Base-by-base conservation (phyloP, 2,113 vertebrate species). In the Empidonax alnorum region DNA sequence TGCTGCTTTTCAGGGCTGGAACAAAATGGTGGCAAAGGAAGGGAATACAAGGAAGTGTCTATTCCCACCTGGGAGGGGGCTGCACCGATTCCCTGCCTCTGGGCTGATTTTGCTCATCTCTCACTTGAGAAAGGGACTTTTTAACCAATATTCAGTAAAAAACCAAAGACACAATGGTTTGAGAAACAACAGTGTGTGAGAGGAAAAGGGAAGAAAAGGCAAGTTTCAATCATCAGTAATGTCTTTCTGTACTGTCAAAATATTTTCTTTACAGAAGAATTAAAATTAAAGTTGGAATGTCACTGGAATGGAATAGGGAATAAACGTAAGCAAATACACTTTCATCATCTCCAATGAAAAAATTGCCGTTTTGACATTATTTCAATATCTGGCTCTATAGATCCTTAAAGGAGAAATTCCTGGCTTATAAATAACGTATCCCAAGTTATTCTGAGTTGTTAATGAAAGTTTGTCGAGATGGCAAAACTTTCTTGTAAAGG, bases 11-110 rank as follows among this genome's bases (percentile, higher is more conserved):
- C 93, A 84, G 90, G 94, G 82, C 87, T 97, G 93, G 88, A 96
- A 97, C 97, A 98, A 98, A 98, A 98, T 98, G 98, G 98, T 98
- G 97, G 97, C 93, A 96, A 73, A 92, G 89, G 95, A 96, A 96
- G 53, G 69, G 93, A 97, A 87, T 93, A 82, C 58, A 85, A 68
- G 87, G 66, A 55, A 90, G 62, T 66, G 81, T 44, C 90, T 84
- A 14, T 75, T 82, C 94, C 94, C 81, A 86, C 94, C 94, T 97
- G 95, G 91, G 66, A 88, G 78, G 49, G 73, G 91, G 71, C 39
- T 80, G 44, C 84, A 65, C 89, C 0, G 0, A 30, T n/a, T 82
- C 20, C 31, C 89, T 95, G 78, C 89, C 52, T 69, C 72, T 59
- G 79, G 93, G 81, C 79, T 94, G 76, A 19, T 85, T 96, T 94